Percentiles rank a stretch among this genome's conserved stretches.
These are phyloP conservation scores for Diorhabda elongata DNA, from an alignment of 1,140 invertebrate genomes.

Conservation along the genomic window DNA sequence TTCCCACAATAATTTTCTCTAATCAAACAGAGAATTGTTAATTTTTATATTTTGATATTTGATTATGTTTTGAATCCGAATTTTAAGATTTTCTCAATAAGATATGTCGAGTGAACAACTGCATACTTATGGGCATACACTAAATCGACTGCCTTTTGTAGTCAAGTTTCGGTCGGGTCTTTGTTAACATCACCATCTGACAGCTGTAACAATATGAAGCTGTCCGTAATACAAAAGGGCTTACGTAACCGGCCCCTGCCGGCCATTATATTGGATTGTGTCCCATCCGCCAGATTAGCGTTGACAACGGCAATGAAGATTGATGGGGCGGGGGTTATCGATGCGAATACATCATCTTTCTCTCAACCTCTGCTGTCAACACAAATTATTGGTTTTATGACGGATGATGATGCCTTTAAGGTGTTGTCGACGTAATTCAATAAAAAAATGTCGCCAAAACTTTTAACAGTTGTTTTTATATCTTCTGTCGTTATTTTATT, in stretches of 20 bases:
- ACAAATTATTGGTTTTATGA: slow-evolving; percentile 39
- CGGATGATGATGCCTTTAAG: slow-evolving; percentile 4
- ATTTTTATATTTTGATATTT: too few species aligned
- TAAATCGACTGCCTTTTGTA: slow-evolving; percentile 6
- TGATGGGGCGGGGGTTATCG: slow-evolving; percentile 28
- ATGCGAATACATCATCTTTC: slow-evolving; percentile 39
- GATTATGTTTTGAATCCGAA: too few species aligned
- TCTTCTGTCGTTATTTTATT: too few species aligned
- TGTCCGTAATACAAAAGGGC: slow-evolving; percentile 22
- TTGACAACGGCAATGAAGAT: slow-evolving; percentile 35
- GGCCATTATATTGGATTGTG: slow-evolving; percentile 38
- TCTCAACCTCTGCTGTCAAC: slow-evolving; percentile 35
- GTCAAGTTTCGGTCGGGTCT: slow-evolving; percentile 6
- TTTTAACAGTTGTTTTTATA: too few species aligned
- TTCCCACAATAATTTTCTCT: too few species aligned
- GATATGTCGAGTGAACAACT: too few species aligned
- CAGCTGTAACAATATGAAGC: slow-evolving; percentile 33
- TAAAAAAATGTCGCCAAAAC: background rate
- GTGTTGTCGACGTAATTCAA: background rate
- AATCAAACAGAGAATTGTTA: too few species aligned
- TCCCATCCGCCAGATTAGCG: slow-evolving; percentile 31
- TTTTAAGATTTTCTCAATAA: too few species aligned
- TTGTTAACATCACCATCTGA: slow-evolving; percentile 11
- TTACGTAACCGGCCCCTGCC: slow-evolving; percentile 32
- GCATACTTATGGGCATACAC: background rate